Conservation (phyloP, 2,113 vertebrate species). For the Chloroceryle aenea region DNA sequence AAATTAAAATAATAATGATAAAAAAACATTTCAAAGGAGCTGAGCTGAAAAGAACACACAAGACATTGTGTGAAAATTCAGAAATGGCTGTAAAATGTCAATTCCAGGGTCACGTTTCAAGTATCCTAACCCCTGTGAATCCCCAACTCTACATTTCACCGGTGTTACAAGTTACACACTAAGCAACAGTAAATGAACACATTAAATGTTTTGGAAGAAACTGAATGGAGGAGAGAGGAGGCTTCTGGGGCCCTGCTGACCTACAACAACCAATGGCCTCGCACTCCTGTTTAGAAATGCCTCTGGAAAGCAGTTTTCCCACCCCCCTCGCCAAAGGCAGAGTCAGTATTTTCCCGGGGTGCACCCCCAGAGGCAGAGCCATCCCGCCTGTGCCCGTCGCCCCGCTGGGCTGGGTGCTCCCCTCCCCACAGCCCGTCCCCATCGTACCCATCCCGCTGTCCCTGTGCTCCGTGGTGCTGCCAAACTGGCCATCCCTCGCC, state of each 20-base stretch:
- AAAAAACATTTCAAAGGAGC: neutral
- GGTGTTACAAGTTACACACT: fast-evolving
- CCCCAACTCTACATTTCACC: neutral
- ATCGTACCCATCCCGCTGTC: fast-evolving
- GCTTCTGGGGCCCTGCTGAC: neutral
- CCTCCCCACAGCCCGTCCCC: neutral
- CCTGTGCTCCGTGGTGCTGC: fast-evolving
- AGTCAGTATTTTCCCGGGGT: fast-evolving
- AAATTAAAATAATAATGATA: neutral
- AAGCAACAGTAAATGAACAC: neutral
- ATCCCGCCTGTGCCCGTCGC: neutral
- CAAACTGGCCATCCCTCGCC: fast-evolving
- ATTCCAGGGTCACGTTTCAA: neutral
- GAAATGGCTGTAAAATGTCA: neutral
- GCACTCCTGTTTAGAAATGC: neutral
- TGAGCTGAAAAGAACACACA: neutral
- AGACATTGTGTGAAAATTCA: neutral
- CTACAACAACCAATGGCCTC: neutral
- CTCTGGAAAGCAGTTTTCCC: neutral
- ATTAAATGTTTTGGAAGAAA: neutral
- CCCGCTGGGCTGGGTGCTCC: neutral
- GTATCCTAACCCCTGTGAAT: neutral
- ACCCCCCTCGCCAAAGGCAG: neutral
- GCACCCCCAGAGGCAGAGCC: neutral
- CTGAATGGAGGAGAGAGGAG: neutral